Evolutionary conservation across 2,113 vertebrate species (phyloP).

Genomic region (Bos indicus): DNA sequence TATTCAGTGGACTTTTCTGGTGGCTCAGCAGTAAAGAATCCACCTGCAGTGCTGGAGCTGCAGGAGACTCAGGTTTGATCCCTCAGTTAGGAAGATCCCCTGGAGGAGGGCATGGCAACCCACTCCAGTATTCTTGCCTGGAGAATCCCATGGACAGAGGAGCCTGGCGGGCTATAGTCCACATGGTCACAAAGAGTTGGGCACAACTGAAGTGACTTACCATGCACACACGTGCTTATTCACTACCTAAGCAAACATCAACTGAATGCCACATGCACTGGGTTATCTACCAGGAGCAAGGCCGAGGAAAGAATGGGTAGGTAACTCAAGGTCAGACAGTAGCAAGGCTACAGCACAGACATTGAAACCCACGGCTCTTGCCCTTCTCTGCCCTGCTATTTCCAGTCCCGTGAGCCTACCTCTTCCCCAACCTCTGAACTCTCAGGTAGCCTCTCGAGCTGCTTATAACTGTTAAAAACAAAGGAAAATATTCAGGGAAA

Average conservation of each 20-base stretch:
- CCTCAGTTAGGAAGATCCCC: not conserved
- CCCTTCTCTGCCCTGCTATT: accelerated
- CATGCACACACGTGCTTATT: accelerated
- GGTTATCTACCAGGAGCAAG: not conserved
- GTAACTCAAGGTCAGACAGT: accelerated
- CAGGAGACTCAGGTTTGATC: not conserved
- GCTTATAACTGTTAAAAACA: not conserved
- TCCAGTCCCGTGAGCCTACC: accelerated
- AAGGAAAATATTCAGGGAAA: not conserved
- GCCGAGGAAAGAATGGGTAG: not conserved
- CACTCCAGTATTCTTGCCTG: not conserved
- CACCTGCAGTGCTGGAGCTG: not conserved
- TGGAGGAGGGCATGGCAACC: not conserved
- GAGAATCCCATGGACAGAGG: not conserved
- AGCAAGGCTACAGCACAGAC: no score
- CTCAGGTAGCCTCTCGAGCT: not conserved
- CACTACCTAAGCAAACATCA: not conserved
- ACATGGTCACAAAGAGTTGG: not conserved
- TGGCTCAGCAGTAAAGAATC: not conserved
- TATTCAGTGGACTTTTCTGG: not conserved
- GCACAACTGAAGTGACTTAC: not conserved
- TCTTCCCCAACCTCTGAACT: not conserved
- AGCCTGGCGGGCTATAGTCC: not conserved
- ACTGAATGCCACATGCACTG: not conserved
- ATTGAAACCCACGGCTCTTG: not conserved